Conservation (phyloP, 2,888 invertebrate species). For the Metellina segmentata region DNA sequence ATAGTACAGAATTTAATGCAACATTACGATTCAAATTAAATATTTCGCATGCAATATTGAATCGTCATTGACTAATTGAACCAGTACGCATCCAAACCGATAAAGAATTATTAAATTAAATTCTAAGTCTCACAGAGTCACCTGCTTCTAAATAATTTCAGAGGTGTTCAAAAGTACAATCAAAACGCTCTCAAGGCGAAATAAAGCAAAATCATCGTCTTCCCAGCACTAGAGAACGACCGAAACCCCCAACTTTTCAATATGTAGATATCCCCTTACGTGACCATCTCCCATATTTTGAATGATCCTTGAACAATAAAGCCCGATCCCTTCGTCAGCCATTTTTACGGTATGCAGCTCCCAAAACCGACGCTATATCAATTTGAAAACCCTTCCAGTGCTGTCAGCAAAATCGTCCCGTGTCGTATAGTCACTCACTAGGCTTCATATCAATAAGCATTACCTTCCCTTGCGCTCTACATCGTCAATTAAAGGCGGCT, state of each 20-base stretch:
- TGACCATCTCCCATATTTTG: slow-evolving; percentile 47
- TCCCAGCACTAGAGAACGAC: not conserved
- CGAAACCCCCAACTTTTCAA: not conserved
- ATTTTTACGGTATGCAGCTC: slow-evolving; percentile 66
- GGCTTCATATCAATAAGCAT: slow-evolving; percentile 71
- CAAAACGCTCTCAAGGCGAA: no score
- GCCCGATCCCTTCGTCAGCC: slow-evolving; percentile 64
- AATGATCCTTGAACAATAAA: slow-evolving; percentile 71
- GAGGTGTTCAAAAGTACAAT: no score
- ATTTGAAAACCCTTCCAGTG: slow-evolving; percentile 68
- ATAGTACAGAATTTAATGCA: no score
- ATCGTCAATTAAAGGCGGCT: slow-evolving; percentile 71
- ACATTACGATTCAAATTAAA: no score
- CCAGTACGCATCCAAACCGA: no score
- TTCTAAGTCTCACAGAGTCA: no score
- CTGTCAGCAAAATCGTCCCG: slow-evolving; percentile 59
- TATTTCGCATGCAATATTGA: no score
- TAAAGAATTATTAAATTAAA: no score
- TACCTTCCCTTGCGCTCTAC: slow-evolving; percentile 61
- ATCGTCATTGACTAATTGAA: no score
- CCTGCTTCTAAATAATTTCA: no score
- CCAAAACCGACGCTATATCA: slow-evolving; percentile 67
- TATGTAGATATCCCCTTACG: slow-evolving; percentile 13
- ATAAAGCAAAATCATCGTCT: no score
- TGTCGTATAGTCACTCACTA: slow-evolving; percentile 53